A percentile compares a stretch with the other conserved stretches of the same genome.
Conservation (phyloP, 2,113 vertebrate species). For the Climacteris rufus region DNA sequence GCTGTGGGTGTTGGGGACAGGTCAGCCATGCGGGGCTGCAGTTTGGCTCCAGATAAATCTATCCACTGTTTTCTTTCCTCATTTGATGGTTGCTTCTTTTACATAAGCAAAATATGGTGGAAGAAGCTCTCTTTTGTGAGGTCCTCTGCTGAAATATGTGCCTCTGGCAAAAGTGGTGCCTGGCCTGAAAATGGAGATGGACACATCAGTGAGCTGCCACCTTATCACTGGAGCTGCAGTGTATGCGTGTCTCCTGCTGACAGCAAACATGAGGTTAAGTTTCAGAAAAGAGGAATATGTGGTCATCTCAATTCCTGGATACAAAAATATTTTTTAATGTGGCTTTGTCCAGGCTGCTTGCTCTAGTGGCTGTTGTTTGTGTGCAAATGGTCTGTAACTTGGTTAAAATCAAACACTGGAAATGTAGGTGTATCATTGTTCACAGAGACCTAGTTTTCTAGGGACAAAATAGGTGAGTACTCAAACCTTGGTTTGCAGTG, state of each 20-base stretch:
- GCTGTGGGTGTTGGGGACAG: neutral
- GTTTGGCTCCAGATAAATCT: neutral
- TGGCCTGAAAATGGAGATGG: neutral
- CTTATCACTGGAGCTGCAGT: neutral
- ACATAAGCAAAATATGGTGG: neutral
- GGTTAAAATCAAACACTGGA: neutral
- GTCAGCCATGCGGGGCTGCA: rapidly evolving
- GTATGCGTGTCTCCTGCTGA: neutral
- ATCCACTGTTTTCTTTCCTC: neutral
- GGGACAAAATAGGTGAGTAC: neutral
- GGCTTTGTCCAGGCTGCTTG: neutral
- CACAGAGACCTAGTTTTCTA: neutral
- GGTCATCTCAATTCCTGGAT: neutral
- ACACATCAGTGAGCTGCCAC: neutral
- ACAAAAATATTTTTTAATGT: neutral
- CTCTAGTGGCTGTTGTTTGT: neutral
- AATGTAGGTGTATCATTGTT: rapidly evolving
- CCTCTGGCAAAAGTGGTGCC: neutral
- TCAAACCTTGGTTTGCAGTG: neutral
- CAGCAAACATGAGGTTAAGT: neutral
- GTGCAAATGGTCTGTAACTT: neutral
- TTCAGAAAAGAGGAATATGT: neutral
- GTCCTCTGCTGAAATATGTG: neutral
- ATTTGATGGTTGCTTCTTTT: neutral
- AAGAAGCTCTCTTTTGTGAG: neutral